Evolutionary conservation across 2,113 vertebrate species (phyloP).

Genomic region (Lophius piscatorius): DNA sequence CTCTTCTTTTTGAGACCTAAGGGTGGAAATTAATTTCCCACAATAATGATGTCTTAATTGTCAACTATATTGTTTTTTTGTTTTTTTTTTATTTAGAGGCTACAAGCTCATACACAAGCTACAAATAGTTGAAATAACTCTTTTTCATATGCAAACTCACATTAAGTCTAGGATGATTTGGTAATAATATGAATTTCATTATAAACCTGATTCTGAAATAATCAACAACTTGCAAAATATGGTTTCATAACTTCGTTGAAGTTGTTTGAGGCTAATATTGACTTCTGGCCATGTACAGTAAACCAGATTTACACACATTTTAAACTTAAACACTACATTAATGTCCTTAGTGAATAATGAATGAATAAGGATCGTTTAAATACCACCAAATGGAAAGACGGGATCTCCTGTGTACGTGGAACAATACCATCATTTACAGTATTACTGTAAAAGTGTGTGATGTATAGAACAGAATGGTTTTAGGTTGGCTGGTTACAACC

Average conservation of each 20-base stretch:
- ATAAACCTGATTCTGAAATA: slow-evolving; percentile 5
- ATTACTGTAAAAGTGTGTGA: background rate
- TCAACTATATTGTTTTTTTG: too few relatives aligned
- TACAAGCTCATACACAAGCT: too few relatives aligned
- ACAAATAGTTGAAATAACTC: too few relatives aligned
- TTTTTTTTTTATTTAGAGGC: too few relatives aligned
- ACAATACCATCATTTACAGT: too few relatives aligned
- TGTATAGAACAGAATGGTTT: slow-evolving; percentile 21
- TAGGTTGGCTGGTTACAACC: slow-evolving; percentile 75
- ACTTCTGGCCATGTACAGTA: background rate
- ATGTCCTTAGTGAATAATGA: too few relatives aligned
- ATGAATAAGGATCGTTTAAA: too few relatives aligned
- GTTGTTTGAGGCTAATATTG: background rate
- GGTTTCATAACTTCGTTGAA: background rate
- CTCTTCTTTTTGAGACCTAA: too few relatives aligned
- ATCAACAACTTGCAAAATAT: slow-evolving; percentile 52
- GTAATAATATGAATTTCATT: slow-evolving; percentile 1
- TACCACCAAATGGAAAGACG: too few relatives aligned
- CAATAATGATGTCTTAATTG: too few relatives aligned
- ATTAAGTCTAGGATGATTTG: background rate
- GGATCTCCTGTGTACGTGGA: too few relatives aligned
- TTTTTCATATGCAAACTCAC: background rate
- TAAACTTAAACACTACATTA: slow-evolving; percentile 45
- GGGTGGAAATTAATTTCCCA: too few relatives aligned
- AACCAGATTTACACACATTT: slow-evolving; percentile 1